Base-by-base conservation (phyloP, 2,797 vertebrate genomes). In the Neostethus bicornis region DNA sequence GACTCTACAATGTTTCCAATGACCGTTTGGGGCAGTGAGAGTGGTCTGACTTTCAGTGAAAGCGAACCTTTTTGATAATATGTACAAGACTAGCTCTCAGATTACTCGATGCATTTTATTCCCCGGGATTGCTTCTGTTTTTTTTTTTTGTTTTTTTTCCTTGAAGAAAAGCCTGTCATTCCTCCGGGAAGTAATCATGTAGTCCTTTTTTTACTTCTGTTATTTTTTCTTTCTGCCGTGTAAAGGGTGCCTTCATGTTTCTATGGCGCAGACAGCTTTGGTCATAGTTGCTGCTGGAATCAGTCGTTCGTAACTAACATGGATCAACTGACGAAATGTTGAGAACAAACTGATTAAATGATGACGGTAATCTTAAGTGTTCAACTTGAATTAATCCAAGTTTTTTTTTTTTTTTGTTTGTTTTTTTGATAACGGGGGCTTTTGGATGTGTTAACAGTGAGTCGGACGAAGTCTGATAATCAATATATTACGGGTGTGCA, bases 1-100 rank as follows among this genome's bases (percentile, higher is more conserved):
- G 73, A 73, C 49, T 74, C 51, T 16, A 35, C 71, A 66, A 59
- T 60, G 64, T 69, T 77, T 81, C 35, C 38, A 59, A 74, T 70
- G 62, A 66, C 66, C 31, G 53, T 68, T 62, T 54, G 84, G 86
- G 86, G 86, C 86, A 86, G 85, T 85, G 78, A 86, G 79, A 81
- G 82, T 70, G 83, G 84, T 74, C 77, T 45, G 37, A 58, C 70
- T 57, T 75, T 81, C 70, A 62, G 64, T 61, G 61, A 54, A 35
- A 51, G 48, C 53, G 57, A 66, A 73, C 68, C 81, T 69, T 71
- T 66, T 61, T 55, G 58, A 56, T 61, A 81, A 79, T 86, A 89
- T 89, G 71, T 86, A 89, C 86, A 85, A 81, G 61, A 62, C 58
- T 58, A 79, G 75, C 74, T 70, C 75, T 80, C 72, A 61, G 37